Evolutionary conservation across 1,140 invertebrate species (phyloP).

Genomic region (Saxidomus purpurata): DNA sequence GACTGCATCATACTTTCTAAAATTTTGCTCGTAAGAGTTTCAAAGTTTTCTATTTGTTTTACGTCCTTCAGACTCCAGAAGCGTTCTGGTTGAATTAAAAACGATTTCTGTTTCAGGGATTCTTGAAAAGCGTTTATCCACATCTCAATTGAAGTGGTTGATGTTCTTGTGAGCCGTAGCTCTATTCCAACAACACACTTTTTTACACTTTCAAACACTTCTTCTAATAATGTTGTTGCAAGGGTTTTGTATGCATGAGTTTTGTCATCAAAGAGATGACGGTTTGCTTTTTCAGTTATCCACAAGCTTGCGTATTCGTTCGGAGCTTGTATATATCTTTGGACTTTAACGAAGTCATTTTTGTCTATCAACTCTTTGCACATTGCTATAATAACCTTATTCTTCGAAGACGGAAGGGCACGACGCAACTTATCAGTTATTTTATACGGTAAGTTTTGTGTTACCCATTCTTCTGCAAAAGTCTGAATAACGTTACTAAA

Average conservation of each 20-base stretch:
- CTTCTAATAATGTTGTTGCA: not conserved
- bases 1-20: not conserved
- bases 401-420: not conserved
- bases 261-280: not conserved
- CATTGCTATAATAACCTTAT: not conserved
- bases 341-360: not conserved
- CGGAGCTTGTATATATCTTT: not conserved
- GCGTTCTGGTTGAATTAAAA: not conserved
- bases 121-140: not conserved
- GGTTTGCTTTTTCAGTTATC: not conserved
- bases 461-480: not conserved
- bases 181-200: not conserved
- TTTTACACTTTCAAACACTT: not conserved
- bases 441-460: not conserved
- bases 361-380: not conserved
- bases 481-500: not conserved
- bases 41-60: not conserved
- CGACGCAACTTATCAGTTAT: not conserved
- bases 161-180: not conserved
- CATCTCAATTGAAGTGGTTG: not conserved
- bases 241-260: not conserved
- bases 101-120: not conserved
- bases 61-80: not conserved
- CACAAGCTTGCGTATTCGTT: not conserved
- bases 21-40: not conserved